Base-by-base conservation (phyloP, 2,113 vertebrate species). In the Pyxicephalus adspersus region DNA sequence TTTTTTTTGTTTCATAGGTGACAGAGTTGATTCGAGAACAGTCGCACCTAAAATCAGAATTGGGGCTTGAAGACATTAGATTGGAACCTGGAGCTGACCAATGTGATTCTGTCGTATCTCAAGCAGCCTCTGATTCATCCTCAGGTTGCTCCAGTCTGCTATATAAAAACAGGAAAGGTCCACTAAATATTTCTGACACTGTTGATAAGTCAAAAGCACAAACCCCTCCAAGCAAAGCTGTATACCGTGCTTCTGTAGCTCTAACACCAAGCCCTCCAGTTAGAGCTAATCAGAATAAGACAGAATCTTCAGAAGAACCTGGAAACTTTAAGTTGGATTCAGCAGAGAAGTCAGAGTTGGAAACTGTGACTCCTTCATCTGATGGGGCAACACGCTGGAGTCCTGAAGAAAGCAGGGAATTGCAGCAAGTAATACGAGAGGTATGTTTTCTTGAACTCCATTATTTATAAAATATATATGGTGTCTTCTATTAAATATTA, bases 21-120 rank as follows among this genome's bases (percentile, higher is more conserved):
- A 95, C 93, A 0, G 95, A 98, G 84, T 93, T 98, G 64, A 94
- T 98, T 84, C 91, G 92, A 85, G 98, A 99, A 78, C 97, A 98
- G 87, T 91, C 95, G 23, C 93, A 92, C 85, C 92, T 98, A 83
- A 96, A 95, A 83, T 95, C 95, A 28, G 95, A 98, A 87, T 87
- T 98, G 67, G 89, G 90, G 52, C 90, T 94, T 19, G 91, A 90
- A 25, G 91, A 94, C 65, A 83, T 90, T 83, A 88, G 89, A 75
- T 86, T 91, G 81, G 92, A 92, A 84, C 84, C 83, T 67, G 89
- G 86, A 57, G 87, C 84, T 83, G 92, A 94, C 38, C 89, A 90
- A 77, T 87, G 90, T 74, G 94, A 94, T 77, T 93, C 92, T 0
- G 2, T 90, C 28, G 92, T 91, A 71, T 94, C 93, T 60, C 92